These are phyloP conservation scores for Neosilurus hyrtlii DNA, from an alignment of 2,797 vertebrate genomes.

Conservation along the genomic window DNA sequence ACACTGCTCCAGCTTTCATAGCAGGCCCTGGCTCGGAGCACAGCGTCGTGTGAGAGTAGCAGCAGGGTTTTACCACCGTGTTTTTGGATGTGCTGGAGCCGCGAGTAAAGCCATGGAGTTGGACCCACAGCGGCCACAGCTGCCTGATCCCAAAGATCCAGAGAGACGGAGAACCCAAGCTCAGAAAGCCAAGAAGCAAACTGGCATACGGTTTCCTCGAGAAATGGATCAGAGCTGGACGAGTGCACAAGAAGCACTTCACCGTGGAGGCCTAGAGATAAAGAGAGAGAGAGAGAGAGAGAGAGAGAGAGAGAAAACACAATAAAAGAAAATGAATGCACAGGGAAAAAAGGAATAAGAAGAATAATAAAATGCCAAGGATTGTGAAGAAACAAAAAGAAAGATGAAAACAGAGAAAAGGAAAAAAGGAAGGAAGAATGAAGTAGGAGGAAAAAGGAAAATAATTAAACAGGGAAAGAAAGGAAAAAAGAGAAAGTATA, in stretches of 20 bases:
- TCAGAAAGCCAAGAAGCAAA: slow-evolving; percentile 73
- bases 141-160: slow-evolving; percentile 82
- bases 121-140: slow-evolving; percentile 71
- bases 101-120: slow-evolving; percentile 83
- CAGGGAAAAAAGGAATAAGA: not conserved
- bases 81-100: slow-evolving; percentile 69
- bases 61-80: slow-evolving; percentile 73
- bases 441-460: not conserved
- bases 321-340: not conserved
- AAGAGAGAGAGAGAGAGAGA: not conserved
- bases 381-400: not conserved
- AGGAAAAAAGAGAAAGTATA: not conserved
- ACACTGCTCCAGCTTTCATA: slow-evolving; percentile 51
- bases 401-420: not conserved
- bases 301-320: not conserved
- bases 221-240: slow-evolving; percentile 64
- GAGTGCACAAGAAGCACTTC: slow-evolving; percentile 80
- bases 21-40: slow-evolving; percentile 59
- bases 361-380: not conserved
- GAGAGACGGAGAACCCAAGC: slow-evolving; percentile 72
- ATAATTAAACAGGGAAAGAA: not conserved
- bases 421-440: not conserved
- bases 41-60: slow-evolving; percentile 71
- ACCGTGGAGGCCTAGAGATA: slow-evolving; percentile 36
- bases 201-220: slow-evolving; percentile 66